Base-by-base conservation (phyloP, 2,113 vertebrate genomes). In the Dissostichus mawsoni region DNA sequence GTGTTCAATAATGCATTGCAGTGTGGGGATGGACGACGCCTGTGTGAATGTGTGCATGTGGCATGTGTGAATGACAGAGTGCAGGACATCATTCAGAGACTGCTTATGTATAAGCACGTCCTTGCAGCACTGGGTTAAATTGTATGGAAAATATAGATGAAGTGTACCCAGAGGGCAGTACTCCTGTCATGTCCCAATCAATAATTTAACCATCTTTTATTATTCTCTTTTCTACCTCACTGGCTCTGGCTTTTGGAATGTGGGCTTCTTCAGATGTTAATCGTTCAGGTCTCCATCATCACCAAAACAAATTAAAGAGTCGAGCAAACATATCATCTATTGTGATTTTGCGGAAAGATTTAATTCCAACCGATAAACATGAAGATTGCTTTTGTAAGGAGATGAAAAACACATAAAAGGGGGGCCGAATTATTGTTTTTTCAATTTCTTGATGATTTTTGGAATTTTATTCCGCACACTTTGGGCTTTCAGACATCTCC, bases 131-230 rank as follows among this genome's bases (percentile, higher is more conserved):
- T 71, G 67, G 80, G 88, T 93, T 94, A 92, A 94, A 94, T 89
- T 90, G 87, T 86, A 93, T 90, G 91, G 90, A 91, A 94, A 93
- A 90, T 93, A 92, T 93, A 92, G 90, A 93, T 92, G 82, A 90
- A 91, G 90, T 80, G 74, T 53, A 53, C 89, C 87, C 88, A 73
- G 78, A 81, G 85, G 83, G 81, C 61, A n/a, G 87, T 82, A 66
- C 79, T 44, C 70, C 67, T 91, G 90, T 91, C 92, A 91, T 91
- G 91, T 93, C 71, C 59, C 57, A 56, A 90, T 94, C 92, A 93
- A 94, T 94, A 94, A 94, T 92, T 90, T 73, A 93, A 87, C 78
- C 70, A 83, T 92, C 63, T 75, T 88, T 91, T 90, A 92, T 90
- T 92, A 87, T 93, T 92, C 80, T 88, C 78, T 80, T 83, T 90